A percentile compares a stretch with the other conserved stretches of the same genome.
These are phyloP conservation scores for Labrus mixtus DNA, from an alignment of 2,113 vertebrate genomes.

Conservation along the genomic window DNA sequence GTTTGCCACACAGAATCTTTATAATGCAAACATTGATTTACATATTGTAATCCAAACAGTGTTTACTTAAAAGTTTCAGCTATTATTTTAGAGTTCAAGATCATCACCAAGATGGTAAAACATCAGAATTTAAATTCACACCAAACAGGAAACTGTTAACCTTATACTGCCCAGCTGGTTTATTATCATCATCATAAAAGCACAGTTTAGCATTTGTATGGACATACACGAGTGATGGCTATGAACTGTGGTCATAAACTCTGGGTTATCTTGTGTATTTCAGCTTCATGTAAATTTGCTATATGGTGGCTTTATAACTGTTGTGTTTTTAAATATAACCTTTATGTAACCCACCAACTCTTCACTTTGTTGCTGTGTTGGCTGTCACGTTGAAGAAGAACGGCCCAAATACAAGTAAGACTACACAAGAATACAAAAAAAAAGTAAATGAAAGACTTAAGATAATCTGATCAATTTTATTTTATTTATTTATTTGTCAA, in stretches of 20 bases:
- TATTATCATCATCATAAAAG: neutral
- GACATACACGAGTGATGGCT: neutral
- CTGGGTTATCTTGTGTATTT: neutral
- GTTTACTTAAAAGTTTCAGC: neutral
- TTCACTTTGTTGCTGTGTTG: conserved; percentile 10
- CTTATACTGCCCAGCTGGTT: neutral
- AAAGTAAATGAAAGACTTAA: neutral
- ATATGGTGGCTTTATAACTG: neutral
- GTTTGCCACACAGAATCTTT: too few relatives aligned
- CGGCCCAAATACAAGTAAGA: conserved; percentile 82
- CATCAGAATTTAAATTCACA: neutral
- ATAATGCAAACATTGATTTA: too few relatives aligned
- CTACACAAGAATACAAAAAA: neutral
- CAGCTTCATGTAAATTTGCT: neutral
- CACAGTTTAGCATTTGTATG: neutral
- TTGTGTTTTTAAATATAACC: neutral
- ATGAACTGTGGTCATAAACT: neutral
- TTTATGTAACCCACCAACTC: neutral
- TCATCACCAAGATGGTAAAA: too few relatives aligned
- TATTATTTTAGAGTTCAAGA: neutral
- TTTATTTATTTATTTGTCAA: too few relatives aligned
- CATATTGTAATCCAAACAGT: too few relatives aligned
- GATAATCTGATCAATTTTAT: too few relatives aligned
- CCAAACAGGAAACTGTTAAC: neutral
- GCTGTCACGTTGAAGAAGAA: conserved; percentile 67